A percentile compares a stretch with the other conserved stretches of the same genome.
Evolutionary conservation across 1,140 invertebrate genomes (phyloP).

Genomic region (Zelostemma sp.): DNA sequence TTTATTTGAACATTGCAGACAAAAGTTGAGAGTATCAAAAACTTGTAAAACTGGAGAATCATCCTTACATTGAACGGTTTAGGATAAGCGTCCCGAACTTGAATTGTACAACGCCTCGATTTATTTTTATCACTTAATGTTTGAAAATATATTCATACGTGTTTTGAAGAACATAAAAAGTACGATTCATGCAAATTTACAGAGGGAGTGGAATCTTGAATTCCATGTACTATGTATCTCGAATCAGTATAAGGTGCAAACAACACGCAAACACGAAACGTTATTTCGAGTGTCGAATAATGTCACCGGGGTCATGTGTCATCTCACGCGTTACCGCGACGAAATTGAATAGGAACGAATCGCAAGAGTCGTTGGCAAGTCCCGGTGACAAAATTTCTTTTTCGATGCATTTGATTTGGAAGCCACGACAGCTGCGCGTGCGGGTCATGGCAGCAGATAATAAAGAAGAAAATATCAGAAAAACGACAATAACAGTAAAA

Average conservation of each 20-base stretch:
- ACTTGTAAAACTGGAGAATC: slow-evolving; percentile 22
- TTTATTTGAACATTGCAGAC: slow-evolving; percentile 63
- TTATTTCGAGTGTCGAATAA: slow-evolving; percentile 18
- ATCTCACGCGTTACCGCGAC: background rate
- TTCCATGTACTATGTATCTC: slow-evolving; percentile 16
- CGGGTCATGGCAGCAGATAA: slow-evolving; percentile 37
- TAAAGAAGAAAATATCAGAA: slow-evolving; percentile 20
- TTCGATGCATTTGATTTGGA: slow-evolving; percentile 33
- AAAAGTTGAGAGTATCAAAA: slow-evolving; percentile 52
- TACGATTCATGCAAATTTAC: background rate
- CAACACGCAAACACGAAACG: slow-evolving; percentile 23
- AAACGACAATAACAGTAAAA: background rate
- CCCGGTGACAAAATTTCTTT: slow-evolving; percentile 39
- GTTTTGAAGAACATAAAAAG: too few relatives aligned
- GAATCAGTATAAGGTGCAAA: slow-evolving; percentile 22
- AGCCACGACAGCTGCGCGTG: slow-evolving; percentile 46
- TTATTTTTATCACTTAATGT: too few relatives aligned
- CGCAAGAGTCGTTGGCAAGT: slow-evolving; percentile 1
- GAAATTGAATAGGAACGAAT: background rate
- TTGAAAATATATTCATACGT: too few relatives aligned
- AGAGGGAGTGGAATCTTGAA: background rate
- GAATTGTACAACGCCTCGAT: too few relatives aligned
- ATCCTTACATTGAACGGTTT: slow-evolving; percentile 18
- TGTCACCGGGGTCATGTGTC: slow-evolving; percentile 21
- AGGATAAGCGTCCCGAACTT: slow-evolving; percentile 42